Percentiles rank a stretch among this genome's conserved stretches.
phyloP scores from a whole-genome alignment of 1,140 invertebrate genomes.

The Drosophila ironensis region DNA sequence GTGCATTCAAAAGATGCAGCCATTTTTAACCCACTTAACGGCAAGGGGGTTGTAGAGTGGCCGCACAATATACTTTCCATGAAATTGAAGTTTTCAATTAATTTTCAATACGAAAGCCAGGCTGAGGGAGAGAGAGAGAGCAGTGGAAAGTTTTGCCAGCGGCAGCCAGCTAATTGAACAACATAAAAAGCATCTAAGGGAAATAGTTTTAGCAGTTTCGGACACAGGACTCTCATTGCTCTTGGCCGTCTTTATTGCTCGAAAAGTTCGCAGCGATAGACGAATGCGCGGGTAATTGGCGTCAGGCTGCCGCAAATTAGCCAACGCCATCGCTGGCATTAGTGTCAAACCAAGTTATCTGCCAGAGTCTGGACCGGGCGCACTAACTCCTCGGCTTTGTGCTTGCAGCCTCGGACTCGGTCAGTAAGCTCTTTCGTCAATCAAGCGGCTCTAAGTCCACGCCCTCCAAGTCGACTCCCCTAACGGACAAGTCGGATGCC shows the following conservation, averaged over 20 bases:
- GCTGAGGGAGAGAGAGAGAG: too few relatives aligned
- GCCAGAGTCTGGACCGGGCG: constrained; percentile 38
- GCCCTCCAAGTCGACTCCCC: constrained; percentile 46
- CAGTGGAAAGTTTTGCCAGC: constrained; percentile 17
- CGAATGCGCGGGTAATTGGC: constrained; percentile 64
- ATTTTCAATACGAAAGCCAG: constrained; percentile 57
- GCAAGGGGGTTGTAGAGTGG: constrained; percentile 25
- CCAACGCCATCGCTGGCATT: constrained; percentile 62
- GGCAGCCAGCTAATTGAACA: constrained; percentile 36
- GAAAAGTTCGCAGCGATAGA: constrained; percentile 32
- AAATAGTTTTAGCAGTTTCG: constrained; percentile 49
- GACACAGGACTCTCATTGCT: background rate
- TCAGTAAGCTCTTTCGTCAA: constrained; percentile 81
- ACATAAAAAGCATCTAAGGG: constrained; percentile 33
- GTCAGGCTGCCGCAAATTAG: constrained; percentile 61
- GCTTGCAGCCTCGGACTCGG: constrained; percentile 72
- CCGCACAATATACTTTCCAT: constrained; percentile 39
- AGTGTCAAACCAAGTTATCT: constrained; percentile 68
- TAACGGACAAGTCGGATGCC: constrained; percentile 62
- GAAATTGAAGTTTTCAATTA: constrained; percentile 75
- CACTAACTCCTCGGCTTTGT: constrained; percentile 42
- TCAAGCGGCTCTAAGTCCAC: constrained; percentile 61
- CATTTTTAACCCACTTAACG: constrained; percentile 74
- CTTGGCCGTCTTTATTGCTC: background rate
- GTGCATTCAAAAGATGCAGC: constrained; percentile 59